A percentile compares a stretch with the other conserved stretches of the same genome.
phyloP scores from a whole-genome alignment of 2,888 invertebrate species.

The Xanthia icteritia region DNA sequence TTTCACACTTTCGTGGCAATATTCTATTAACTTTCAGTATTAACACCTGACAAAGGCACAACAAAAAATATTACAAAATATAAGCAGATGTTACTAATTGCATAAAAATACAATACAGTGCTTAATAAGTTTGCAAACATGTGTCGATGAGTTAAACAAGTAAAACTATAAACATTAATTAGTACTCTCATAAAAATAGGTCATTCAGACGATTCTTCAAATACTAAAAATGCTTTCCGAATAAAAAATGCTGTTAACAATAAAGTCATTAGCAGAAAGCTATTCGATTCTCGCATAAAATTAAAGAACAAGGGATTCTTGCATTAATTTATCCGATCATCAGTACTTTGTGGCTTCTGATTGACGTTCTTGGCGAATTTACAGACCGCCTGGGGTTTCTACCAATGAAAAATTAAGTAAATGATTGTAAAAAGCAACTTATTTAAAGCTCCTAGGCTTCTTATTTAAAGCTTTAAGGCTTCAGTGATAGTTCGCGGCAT shows the following conservation, averaged over 20 bases:
- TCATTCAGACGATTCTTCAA: slow-evolving; percentile 52
- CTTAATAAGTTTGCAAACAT: slow-evolving; percentile 28
- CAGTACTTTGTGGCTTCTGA: slow-evolving; percentile 59
- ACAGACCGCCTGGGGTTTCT: slow-evolving; percentile 61
- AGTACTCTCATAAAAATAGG: slow-evolving; percentile 40
- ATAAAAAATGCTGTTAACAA: slow-evolving; percentile 73
- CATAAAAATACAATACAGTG: not conserved
- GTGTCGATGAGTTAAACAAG: not conserved
- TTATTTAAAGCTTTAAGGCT: too few relatives aligned
- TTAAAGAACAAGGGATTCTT: slow-evolving; percentile 73
- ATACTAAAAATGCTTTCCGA: slow-evolving; percentile 61
- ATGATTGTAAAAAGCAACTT: slow-evolving; percentile 33
- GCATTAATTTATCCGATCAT: slow-evolving; percentile 72
- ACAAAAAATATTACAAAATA: not conserved
- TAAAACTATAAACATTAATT: slow-evolving; percentile 36
- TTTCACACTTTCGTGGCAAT: slow-evolving; percentile 1
- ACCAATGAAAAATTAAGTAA: slow-evolving; percentile 48
- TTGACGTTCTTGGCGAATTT: slow-evolving; percentile 62
- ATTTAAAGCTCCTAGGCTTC: too few relatives aligned
- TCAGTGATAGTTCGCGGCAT: not conserved
- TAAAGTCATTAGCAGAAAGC: slow-evolving; percentile 80
- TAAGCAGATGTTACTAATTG: slow-evolving; percentile 30
- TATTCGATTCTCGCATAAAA: slow-evolving; percentile 78
- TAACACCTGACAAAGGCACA: not conserved
- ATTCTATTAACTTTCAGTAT: not conserved